Evolutionary conservation across 2,888 invertebrate genomes (phyloP), one percentile per base, ranked within the genome.

Genomic region (Agriotes lineatus): DNA sequence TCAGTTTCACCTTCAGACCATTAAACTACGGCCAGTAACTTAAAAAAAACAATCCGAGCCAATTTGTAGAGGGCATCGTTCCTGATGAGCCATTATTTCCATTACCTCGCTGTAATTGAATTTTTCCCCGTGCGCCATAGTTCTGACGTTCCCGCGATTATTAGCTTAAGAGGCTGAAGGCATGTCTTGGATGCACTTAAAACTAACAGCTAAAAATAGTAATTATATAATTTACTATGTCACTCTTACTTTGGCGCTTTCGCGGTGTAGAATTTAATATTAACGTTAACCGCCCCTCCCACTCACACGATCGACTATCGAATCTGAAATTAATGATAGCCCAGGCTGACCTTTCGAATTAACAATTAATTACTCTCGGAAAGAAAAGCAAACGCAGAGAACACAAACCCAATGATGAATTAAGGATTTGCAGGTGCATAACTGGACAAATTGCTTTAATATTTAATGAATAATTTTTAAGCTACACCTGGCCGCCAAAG

Each of bases 61-160:
- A 52, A 52, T 52, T 52, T 48, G 25, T 33, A 30, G 52, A 33
- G 52, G 12, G 52, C 33, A 52, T 33, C 33, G 52, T 33, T 52
- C 52, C 25, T 25, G 22, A 52, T 33, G 25, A 52, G 52, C 35
- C 52, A 52, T 52, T 52, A 52, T 52, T 52, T 52, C 52, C 33
- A 52, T 52, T 52, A 52, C 10, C 52, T 52, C 33, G 6, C 7
- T 7, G 33, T 52, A 52, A 52, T 52, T 52, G 52, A 52, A 52
- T 52, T 52, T 52, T 52, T 52, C 16, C 48, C 52, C 52, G 52
- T 35, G 52, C 52, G 18, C 35, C 14, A 7, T 25, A 33, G 18
- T 52, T 52, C 12, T 33, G 16, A 52, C n/a, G 52, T 52, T 52
- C 52, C 52, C 52, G 52, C 52, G 52, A 52, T 35, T 52, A 52